phyloP scores from a whole-genome alignment of 2,888 invertebrate species.

The Patella caerulea region DNA sequence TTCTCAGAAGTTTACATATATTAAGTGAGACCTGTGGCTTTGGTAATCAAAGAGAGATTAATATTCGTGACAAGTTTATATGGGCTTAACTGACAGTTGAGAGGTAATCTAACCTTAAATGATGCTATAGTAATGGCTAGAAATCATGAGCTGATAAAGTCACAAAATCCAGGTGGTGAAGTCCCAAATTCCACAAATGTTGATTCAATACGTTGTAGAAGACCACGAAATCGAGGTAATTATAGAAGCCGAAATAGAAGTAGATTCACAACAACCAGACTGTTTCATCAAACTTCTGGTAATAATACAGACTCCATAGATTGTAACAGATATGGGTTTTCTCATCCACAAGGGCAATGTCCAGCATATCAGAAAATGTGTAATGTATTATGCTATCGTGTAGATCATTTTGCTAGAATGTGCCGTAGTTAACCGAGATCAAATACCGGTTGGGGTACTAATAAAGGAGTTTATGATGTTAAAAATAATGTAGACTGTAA shows the following conservation, averaged over 20 bases:
- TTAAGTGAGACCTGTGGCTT: neutral
- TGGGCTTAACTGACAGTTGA: neutral
- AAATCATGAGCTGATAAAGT: neutral
- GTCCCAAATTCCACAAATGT: neutral
- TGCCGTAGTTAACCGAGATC: neutral
- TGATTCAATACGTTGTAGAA: neutral
- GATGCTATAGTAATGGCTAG: neutral
- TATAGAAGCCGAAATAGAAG: too few relatives aligned
- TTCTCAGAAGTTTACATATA: neutral
- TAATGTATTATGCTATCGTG: neutral
- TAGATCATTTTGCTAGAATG: neutral
- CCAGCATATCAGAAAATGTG: neutral
- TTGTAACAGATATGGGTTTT: neutral
- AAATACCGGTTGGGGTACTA: neutral
- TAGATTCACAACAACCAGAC: too few relatives aligned
- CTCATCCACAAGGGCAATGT: neutral
- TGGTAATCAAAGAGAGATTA: neutral
- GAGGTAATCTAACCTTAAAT: neutral
- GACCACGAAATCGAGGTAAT: too few relatives aligned
- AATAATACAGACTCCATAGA: neutral
- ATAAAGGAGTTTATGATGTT: neutral
- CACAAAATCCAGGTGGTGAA: neutral
- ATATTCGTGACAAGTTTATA: neutral
- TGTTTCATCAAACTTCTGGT: neutral
- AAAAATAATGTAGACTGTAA: neutral